Percentiles rank a stretch among this genome's conserved stretches.
These are phyloP conservation scores for Hylyphantes graminicola DNA, from an alignment of 1,140 invertebrate species.

Conservation along the genomic window DNA sequence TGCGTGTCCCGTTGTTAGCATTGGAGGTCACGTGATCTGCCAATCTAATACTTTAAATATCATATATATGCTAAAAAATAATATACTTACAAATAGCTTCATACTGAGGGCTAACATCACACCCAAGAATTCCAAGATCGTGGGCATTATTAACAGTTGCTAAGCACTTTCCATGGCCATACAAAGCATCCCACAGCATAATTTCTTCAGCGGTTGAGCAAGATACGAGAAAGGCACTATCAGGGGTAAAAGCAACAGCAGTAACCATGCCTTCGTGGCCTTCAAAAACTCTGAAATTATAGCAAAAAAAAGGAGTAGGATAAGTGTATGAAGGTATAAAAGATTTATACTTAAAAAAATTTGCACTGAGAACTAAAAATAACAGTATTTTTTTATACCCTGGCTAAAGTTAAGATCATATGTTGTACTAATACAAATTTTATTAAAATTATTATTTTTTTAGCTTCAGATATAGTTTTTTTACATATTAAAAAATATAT, in stretches of 20 bases:
- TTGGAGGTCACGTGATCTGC: too few species aligned
- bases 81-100: conserved; percentile 63
- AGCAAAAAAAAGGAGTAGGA: conserved; percentile 60
- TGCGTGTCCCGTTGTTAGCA: too few species aligned
- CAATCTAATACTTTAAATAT: too few species aligned
- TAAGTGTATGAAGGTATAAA: background rate
- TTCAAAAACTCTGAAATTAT: conserved; percentile 74
- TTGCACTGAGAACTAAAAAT: background rate
- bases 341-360: background rate
- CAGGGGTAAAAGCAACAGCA: conserved; percentile 75
- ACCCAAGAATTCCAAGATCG: conserved; percentile 78
- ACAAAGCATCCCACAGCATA: conserved; percentile 74
- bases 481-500: background rate
- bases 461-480: background rate
- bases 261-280: conserved; percentile 76
- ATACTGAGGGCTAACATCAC: conserved; percentile 74
- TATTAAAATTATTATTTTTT: background rate
- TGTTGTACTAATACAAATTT: background rate
- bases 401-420: background rate
- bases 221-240: conserved; percentile 76
- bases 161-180: conserved; percentile 68
- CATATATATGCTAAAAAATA: too few species aligned
- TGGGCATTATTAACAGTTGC: conserved; percentile 75
- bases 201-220: conserved; percentile 77
- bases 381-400: background rate